These are phyloP conservation scores for Kradibia gibbosae DNA, from an alignment of 1,140 invertebrate genomes.

Conservation along the genomic window DNA sequence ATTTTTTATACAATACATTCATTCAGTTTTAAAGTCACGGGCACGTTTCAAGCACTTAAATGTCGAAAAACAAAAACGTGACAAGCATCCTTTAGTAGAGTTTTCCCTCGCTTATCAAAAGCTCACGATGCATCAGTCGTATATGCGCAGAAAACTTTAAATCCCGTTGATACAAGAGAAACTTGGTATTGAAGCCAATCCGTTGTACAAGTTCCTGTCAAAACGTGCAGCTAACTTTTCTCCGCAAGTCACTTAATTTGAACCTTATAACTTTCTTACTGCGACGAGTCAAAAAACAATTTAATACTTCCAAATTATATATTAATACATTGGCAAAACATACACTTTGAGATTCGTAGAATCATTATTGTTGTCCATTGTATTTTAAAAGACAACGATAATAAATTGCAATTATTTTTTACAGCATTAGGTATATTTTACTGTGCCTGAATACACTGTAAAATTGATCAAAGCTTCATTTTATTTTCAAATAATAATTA, in stretches of 20 bases:
- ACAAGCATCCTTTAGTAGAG: slow-evolving; percentile 28
- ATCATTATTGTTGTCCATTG: no score
- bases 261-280: slow-evolving; percentile 42
- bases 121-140: slow-evolving; percentile 31
- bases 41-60: slow-evolving; percentile 39
- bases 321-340: neutral
- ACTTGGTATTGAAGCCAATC: slow-evolving; percentile 62
- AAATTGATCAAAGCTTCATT: no score
- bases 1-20: neutral
- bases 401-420: neutral
- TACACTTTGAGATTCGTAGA: no score
- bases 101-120: slow-evolving; percentile 48
- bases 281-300: neutral
- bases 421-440: neutral
- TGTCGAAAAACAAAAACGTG: slow-evolving; percentile 48
- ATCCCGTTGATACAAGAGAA: slow-evolving; percentile 58
- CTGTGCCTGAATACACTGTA: no score
- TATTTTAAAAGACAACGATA: neutral
- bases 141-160: slow-evolving; percentile 56
- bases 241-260: slow-evolving; percentile 27
- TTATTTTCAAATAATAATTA: neutral
- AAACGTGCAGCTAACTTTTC: slow-evolving; percentile 60
- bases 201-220: slow-evolving; percentile 56
- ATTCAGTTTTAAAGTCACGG: neutral
- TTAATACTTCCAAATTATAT: neutral